These are phyloP conservation scores for Caenorhabditis auriculariae DNA, from an alignment of 2,888 invertebrate genomes.

Conservation along the genomic window DNA sequence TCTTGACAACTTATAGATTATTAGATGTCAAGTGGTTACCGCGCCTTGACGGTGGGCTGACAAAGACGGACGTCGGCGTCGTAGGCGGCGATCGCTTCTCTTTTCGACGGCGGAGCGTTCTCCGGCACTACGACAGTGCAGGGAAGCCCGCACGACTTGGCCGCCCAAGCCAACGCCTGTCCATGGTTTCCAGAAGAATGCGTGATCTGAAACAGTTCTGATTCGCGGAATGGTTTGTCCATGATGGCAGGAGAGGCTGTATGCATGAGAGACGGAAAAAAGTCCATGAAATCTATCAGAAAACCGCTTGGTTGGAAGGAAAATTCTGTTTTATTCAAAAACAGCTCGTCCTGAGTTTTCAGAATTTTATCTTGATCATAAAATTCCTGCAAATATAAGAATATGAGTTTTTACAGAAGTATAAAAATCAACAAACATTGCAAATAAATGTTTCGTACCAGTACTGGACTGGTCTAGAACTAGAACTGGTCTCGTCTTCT, in stretches of 20 bases:
- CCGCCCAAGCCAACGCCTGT: conserved; percentile 65
- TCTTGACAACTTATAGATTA: not conserved
- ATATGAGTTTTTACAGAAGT: too few species aligned
- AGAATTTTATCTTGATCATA: too few species aligned
- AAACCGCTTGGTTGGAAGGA: too few species aligned
- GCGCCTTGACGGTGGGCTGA: conserved; percentile 62
- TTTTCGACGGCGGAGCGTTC: conserved; percentile 65
- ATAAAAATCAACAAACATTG: too few species aligned
- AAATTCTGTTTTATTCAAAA: too few species aligned
- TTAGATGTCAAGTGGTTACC: conserved; percentile 30
- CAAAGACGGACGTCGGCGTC: conserved; percentile 65
- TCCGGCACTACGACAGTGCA: conserved; percentile 67
- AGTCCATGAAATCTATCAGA: not conserved
- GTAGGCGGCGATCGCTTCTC: conserved; percentile 65
- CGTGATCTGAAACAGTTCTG: conserved; percentile 63
- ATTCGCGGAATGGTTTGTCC: not conserved
- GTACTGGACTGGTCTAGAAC: too few species aligned
- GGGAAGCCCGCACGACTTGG: conserved; percentile 60
- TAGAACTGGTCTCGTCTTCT: too few species aligned
- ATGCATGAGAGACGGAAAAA: not conserved
- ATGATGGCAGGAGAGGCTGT: not conserved
- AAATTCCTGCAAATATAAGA: too few species aligned
- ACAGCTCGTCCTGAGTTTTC: too few species aligned
- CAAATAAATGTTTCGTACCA: too few species aligned
- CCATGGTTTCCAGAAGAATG: conserved; percentile 69